phyloP scores from a whole-genome alignment of 2,113 vertebrate genomes.

The Pomatorhinus ruficollis region DNA sequence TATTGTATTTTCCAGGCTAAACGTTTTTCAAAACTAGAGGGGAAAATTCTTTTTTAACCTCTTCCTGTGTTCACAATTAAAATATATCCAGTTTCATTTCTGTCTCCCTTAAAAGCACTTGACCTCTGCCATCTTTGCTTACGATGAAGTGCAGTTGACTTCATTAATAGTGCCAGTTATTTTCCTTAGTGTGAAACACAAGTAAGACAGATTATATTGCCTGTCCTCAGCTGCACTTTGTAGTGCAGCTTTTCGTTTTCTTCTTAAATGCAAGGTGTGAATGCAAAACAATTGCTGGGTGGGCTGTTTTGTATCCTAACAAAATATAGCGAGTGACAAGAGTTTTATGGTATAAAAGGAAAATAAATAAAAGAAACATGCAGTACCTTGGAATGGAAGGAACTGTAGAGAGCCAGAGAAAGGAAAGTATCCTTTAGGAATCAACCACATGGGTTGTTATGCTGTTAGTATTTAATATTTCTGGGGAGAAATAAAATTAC shows the following conservation, averaged over 20 bases:
- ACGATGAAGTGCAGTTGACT: conserved; percentile 22
- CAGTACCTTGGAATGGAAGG: neutral
- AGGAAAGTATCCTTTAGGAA: neutral
- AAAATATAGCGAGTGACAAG: conserved; percentile 15
- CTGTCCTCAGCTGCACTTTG: conserved; percentile 48
- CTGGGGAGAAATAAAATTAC: neutral
- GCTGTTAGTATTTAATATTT: neutral
- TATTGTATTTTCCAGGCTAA: neutral
- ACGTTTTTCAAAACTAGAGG: neutral
- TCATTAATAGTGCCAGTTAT: conserved; percentile 19
- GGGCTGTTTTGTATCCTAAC: conserved; percentile 40
- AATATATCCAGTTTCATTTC: neutral
- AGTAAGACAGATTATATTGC: conserved; percentile 18
- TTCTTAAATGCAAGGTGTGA: conserved; percentile 53
- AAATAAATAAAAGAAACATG: conserved; percentile 41
- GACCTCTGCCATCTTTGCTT: conserved; percentile 30
- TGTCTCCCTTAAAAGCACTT: neutral
- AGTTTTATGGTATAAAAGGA: conserved; percentile 41
- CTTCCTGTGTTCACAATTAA: neutral
- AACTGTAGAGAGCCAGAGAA: neutral
- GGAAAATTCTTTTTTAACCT: neutral
- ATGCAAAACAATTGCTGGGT: conserved; percentile 40
- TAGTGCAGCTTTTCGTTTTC: neutral
- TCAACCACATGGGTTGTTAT: neutral
- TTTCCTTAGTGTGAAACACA: conserved; percentile 53